Conservation (phyloP, 92 coral and sea anemone species). For the Parazoanthus atlanticus region DNA sequence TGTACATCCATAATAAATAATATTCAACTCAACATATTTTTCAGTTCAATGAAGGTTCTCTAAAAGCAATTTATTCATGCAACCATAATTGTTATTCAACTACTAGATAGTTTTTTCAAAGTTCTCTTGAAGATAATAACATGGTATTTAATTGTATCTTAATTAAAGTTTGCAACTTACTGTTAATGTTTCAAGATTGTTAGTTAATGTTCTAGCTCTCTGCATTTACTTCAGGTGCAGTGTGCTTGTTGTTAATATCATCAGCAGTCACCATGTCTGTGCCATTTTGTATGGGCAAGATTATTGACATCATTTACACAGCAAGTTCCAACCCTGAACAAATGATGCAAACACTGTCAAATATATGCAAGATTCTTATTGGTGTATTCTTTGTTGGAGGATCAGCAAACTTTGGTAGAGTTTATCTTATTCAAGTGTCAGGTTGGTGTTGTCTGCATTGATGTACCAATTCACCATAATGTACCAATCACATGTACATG, state of each 20-base stretch:
- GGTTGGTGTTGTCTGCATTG: too few species aligned
- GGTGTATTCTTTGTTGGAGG: constrained; percentile 91
- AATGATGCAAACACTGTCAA: constrained; percentile 78
- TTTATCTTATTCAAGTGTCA: constrained; percentile 87
- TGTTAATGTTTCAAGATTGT: background rate
- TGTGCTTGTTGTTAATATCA: constrained; percentile 78
- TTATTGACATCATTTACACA: constrained; percentile 89
- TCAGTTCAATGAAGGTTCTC: too few species aligned
- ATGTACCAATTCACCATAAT: too few species aligned
- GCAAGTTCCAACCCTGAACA: constrained; percentile 75
- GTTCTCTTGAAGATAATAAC: too few species aligned
- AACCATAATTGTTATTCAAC: too few species aligned
- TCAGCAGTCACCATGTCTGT: constrained; percentile 98
- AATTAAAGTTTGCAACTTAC: background rate
- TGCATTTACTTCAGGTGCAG: constrained; percentile 70
- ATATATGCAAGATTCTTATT: constrained; percentile 73
- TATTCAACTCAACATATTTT: too few species aligned
- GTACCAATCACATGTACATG: too few species aligned
- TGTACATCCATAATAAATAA: too few species aligned
- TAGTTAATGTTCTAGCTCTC: background rate
- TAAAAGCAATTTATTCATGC: too few species aligned
- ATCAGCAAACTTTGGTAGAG: constrained; percentile 90
- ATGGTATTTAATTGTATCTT: too few species aligned
- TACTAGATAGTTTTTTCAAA: too few species aligned
- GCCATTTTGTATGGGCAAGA: constrained; percentile 96